phyloP scores from a whole-genome alignment of 1,140 invertebrate species.

The Dinothrombium tinctorium region DNA sequence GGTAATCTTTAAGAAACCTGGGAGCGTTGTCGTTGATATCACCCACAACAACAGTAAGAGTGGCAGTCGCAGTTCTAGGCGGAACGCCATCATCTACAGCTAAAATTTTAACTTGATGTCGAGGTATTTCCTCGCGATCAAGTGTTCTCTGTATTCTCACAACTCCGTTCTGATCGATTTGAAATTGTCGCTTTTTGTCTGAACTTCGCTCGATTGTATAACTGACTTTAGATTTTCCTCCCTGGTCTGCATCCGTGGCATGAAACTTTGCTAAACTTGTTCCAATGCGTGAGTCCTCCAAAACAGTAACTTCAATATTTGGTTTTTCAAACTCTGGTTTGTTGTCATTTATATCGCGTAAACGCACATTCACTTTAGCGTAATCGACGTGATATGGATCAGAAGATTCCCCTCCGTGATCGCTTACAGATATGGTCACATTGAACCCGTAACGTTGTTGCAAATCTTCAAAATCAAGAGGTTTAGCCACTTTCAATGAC shows the following conservation, averaged over 20 bases:
- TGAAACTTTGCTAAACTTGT: conserved; percentile 74
- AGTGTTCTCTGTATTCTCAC: conserved; percentile 70
- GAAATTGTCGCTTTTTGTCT: conserved; percentile 70
- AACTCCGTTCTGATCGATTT: conserved; percentile 59
- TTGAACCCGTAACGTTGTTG: conserved; percentile 22
- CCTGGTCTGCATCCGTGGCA: conserved; percentile 75
- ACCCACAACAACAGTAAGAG: conserved; percentile 73
- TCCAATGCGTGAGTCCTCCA: conserved; percentile 67
- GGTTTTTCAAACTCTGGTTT: conserved; percentile 62
- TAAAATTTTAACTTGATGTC: conserved; percentile 43
- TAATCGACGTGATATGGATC: conserved; percentile 86
- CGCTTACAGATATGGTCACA: conserved; percentile 22
- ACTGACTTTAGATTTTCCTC: conserved; percentile 19
- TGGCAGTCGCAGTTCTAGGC: conserved; percentile 80
- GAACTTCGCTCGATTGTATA: conserved; percentile 73
- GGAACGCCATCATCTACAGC: conserved; percentile 30
- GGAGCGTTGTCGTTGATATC: conserved; percentile 80
- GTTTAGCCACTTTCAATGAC: conserved; percentile 74
- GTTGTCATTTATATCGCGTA: conserved; percentile 5
- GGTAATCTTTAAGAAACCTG: conserved; percentile 44
- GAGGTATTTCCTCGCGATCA: conserved; percentile 52
- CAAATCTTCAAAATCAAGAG: conserved; percentile 23
- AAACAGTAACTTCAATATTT: conserved; percentile 71
- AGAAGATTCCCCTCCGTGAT: conserved; percentile 65
- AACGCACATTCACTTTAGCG: conserved; percentile 62